phyloP scores from a whole-genome alignment of 2,797 vertebrate species.

The Centropyge bicolor region DNA sequence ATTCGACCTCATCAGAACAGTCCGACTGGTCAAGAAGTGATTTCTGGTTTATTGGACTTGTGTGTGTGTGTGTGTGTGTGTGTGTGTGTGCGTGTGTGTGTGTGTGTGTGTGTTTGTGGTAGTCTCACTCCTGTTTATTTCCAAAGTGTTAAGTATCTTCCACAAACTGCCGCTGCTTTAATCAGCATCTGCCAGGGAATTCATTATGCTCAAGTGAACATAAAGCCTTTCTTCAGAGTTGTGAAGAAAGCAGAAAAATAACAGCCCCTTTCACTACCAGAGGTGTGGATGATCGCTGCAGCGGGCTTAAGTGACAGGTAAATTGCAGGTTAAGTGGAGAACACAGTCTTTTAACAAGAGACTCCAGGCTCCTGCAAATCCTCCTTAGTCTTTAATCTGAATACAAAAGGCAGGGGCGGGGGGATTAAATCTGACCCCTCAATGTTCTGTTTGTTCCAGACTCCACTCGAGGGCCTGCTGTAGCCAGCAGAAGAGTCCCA shows the following conservation, averaged over 20 bases:
- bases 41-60: slow-evolving; percentile 60
- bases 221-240: slow-evolving; percentile 74
- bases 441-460: slow-evolving; percentile 90
- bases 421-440: slow-evolving; percentile 94
- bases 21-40: slow-evolving; percentile 59
- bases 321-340: slow-evolving; percentile 97
- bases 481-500: slow-evolving; percentile 84
- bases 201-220: slow-evolving; percentile 72
- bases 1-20: slow-evolving; percentile 64
- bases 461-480: slow-evolving; percentile 81
- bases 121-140: slow-evolving; percentile 42
- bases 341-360: slow-evolving; percentile 91
- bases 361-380: slow-evolving; percentile 92
- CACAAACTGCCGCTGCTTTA: slow-evolving; percentile 54
- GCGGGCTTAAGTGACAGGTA: slow-evolving; percentile 92
- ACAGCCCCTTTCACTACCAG: slow-evolving; percentile 71
- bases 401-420: slow-evolving; percentile 91
- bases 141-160: slow-evolving; percentile 54
- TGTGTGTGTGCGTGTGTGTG: slow-evolving; percentile 11
- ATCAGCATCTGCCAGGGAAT: slow-evolving; percentile 69
- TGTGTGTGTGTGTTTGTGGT: background rate
- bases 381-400: slow-evolving; percentile 95
- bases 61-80: slow-evolving; percentile 19
- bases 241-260: slow-evolving; percentile 67
- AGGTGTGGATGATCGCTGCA: slow-evolving; percentile 87